Evolutionary conservation across 2,797 vertebrate genomes (phyloP).

Genomic region (Centroberyx gerrardi): DNA sequence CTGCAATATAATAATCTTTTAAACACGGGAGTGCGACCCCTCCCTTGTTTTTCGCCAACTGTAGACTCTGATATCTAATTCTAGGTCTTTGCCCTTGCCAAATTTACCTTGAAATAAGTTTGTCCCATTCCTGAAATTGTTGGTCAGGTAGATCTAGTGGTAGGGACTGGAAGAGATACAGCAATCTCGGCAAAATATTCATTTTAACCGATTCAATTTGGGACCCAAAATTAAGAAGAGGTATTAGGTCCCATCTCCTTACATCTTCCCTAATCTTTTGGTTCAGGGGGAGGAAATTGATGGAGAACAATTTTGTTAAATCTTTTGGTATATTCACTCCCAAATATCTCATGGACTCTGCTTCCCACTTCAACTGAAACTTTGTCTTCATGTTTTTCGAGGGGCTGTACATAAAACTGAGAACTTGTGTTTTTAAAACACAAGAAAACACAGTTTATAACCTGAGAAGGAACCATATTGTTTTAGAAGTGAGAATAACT

Average conservation of each 20-base stretch:
- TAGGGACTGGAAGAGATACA: constrained; percentile 7
- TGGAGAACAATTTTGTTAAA: background rate
- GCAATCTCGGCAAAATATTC: background rate
- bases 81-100: background rate
- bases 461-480: constrained; percentile 19
- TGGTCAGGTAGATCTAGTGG: constrained; percentile 3
- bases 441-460: no score
- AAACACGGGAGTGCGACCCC: background rate
- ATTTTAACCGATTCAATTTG: background rate
- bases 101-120: background rate
- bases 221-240: constrained; percentile 4
- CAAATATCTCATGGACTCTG: constrained; percentile 1
- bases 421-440: constrained; percentile 30
- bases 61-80: background rate
- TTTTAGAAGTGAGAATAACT: background rate
- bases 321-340: background rate
- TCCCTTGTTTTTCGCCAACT: constrained; percentile 1
- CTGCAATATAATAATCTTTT: constrained; percentile 1
- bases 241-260: constrained; percentile 3
- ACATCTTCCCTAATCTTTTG: constrained; percentile 5
- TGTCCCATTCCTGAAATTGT: background rate
- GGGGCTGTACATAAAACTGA: constrained; percentile 21
- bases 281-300: background rate
- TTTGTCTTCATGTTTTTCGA: background rate
- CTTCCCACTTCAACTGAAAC: background rate